Evolutionary conservation across 1,140 invertebrate species (phyloP).

Genomic region (Epicauta chinensis): DNA sequence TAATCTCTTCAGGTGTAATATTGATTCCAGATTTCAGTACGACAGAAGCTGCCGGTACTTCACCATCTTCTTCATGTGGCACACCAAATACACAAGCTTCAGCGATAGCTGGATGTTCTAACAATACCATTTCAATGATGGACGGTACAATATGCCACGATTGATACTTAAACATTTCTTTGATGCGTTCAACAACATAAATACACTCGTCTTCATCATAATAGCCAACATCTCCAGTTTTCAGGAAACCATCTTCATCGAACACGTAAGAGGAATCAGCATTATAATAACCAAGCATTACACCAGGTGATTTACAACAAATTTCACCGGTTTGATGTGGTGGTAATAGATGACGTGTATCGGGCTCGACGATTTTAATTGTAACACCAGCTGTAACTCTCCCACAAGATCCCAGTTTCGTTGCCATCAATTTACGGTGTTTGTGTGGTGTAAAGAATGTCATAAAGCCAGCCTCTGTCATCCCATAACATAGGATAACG

Average conservation of each 20-base stretch:
- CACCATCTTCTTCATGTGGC: conserved; percentile 54
- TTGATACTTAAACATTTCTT: conserved; percentile 72
- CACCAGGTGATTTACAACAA: conserved; percentile 10
- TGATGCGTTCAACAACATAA: conserved; percentile 65
- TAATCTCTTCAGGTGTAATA: conserved; percentile 1
- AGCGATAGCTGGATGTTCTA: conserved; percentile 59
- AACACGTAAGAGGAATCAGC: conserved; percentile 39
- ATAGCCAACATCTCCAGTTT: conserved; percentile 66
- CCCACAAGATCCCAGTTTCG: conserved; percentile 4
- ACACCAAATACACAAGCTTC: conserved; percentile 69
- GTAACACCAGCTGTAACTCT: background rate
- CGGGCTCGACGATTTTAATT: conserved; percentile 22
- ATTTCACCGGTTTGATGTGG: conserved; percentile 26
- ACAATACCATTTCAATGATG: conserved; percentile 70
- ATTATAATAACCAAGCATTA: conserved; percentile 20
- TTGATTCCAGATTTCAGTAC: conserved; percentile 37
- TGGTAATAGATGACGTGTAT: conserved; percentile 16
- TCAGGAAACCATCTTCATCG: conserved; percentile 61
- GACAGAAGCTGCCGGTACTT: conserved; percentile 59
- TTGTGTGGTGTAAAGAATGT: background rate
- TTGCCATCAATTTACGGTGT: background rate
- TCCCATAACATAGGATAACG: background rate
- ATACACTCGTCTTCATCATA: conserved; percentile 55
- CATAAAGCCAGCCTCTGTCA: conserved; percentile 1
- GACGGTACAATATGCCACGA: conserved; percentile 49